Base-by-base conservation (phyloP, 2,113 vertebrate genomes). In the Chloroceryle aenea region DNA sequence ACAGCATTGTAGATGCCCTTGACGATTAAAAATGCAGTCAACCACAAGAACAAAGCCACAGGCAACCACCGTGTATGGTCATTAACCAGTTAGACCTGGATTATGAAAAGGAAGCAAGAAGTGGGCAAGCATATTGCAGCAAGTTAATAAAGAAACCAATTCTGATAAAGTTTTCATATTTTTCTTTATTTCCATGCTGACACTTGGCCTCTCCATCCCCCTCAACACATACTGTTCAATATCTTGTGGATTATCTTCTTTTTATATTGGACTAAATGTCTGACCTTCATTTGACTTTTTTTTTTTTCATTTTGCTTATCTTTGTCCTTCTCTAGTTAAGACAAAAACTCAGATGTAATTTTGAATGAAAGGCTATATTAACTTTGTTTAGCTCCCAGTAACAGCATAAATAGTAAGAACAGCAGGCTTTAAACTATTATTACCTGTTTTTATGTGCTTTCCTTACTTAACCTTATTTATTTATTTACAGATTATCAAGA, bases 1-100 rank as follows among this genome's bases (percentile, higher is more conserved):
- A 34, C 34, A 9, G 43, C 20, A 7, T n/a, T 84, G 68, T 67
- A 93, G 76, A 61, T 95, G 92, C 79, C 96, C 88, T 95, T 95
- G 90, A 75, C 68, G 61, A 93, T 90, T 74, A 52, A 90, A 91
- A 92, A 78, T 27, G 64, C 55, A 88, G 77, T 10, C 5, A 2
- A 61, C 52, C 74, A 61, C 55, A 52, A 55, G 66, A 93, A 81
- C 59, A 88, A 90, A 92, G 83, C 93, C 88, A 84, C 56, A 72
- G 92, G 88, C 92, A 92, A 74, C 11, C 59, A 74, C 72, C 48
- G 1, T 22, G 68, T 38, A 34, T 29, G 45, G 82, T 50, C 67
- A 69, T 81, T 86, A 93, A 75, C 79, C 62, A 32, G 75, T 29
- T 56, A 86, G 67, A 77, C 38, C 38, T 14, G 14, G 56, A 34